Conservation (phyloP, 2,888 invertebrate genomes). For the Mactromeris polynyma region DNA sequence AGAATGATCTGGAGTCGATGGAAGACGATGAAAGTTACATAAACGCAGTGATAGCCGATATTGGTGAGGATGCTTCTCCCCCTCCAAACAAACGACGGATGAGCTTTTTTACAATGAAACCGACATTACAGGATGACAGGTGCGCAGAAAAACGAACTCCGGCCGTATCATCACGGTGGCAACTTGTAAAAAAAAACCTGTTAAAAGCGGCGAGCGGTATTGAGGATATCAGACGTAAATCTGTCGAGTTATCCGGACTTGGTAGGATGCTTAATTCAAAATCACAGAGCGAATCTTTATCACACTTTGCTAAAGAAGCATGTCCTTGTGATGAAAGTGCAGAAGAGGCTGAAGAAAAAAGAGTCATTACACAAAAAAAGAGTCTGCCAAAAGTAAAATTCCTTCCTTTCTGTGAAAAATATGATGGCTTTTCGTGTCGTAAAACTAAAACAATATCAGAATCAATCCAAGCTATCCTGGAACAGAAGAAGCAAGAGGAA, state of each 20-base stretch:
- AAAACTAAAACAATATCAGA: constrained; percentile 41
- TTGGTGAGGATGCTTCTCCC: not conserved
- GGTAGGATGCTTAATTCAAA: not conserved
- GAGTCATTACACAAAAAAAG: not conserved
- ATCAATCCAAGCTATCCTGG: constrained; percentile 28
- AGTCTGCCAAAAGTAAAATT: not conserved
- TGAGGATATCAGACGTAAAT: not conserved
- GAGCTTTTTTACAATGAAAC: not conserved
- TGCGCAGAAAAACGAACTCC: not conserved
- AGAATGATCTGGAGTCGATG: not conserved
- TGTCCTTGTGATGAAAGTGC: not conserved
- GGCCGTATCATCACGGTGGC: not conserved
- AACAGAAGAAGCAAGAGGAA: not conserved
- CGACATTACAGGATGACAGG: not conserved
- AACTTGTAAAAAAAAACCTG: not conserved
- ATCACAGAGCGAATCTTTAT: not conserved
- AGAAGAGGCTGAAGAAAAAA: not conserved
- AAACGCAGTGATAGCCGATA: not conserved
- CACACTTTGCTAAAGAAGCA: too few relatives aligned
- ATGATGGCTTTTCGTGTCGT: constrained; percentile 22
- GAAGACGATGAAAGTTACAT: not conserved
- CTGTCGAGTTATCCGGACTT: not conserved
- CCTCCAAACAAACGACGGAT: not conserved
- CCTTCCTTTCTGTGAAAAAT: constrained; percentile 39
- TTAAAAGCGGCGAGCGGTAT: not conserved